Base-by-base conservation (phyloP, 1,140 invertebrate species). In the Drosophila lowei region DNA sequence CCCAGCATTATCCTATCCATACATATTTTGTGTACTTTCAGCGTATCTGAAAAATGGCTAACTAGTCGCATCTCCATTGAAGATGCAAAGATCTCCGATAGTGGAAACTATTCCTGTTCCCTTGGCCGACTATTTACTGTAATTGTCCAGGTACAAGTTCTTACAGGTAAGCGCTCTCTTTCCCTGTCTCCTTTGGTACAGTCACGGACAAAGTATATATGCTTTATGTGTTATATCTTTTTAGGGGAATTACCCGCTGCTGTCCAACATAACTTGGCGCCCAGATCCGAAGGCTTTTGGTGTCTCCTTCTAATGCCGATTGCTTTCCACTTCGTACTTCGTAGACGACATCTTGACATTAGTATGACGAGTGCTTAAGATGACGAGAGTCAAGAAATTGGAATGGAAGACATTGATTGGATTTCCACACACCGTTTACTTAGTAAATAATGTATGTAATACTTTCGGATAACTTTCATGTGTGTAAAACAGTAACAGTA, bases 51-150 rank as follows among this genome's bases (percentile, higher is more conserved):
- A 56, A 84, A 79, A 50, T 91, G 90, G 90, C 74, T 90, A 8
- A 91, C 61, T 6, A 91, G 90, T 73, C 75, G 90, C 16, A 78
- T 92, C 60, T 86, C 91, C 15, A 90, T 92, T 54, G 57, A 66
- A 11, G 90, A 91, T 63, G 91, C 91, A 16, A 91, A 91, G 48
- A 79, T 91, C 53, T 78, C 85, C 0, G 90, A 92, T 59, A 92
- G 91, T 59, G 91, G 91, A 28, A 90, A 91, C 41, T 92, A 92
- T 77, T 89, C 91, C 41, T 92, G 91, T 74, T 91, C 90, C 15
- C 86, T 92, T 41, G 78, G 88, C 6, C 72, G 90, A 68, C 77
- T 91, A 9, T 91, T 91, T 34, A 90, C 90, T 9, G 90, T 91
- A 11, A 90, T 90, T 57, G 91, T 92, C 15, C 90, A 92, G 63